Base-by-base conservation (phyloP, 1,140 invertebrate species). In the Streblospio benedicti region DNA sequence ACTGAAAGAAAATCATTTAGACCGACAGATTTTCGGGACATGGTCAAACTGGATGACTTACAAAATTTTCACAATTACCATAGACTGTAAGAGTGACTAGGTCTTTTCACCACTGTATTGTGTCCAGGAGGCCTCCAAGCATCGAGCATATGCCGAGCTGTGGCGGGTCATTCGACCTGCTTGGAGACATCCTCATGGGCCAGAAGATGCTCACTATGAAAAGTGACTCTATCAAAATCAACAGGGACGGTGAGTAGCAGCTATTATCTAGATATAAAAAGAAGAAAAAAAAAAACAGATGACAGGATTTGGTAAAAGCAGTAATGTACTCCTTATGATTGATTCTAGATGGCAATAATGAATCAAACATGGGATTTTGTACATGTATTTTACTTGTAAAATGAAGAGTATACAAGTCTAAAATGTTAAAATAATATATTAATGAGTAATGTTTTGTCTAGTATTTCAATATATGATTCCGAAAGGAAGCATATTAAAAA, bases 171-270 rank as follows among this genome's bases (percentile, higher is more conserved):
- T 62, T 72, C 16, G 86, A 89, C 74, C 66, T 93, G 0, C 71
- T 93, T 0, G 84, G 83, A 9, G 84, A 79, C 61, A 91, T 93
- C 60, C 79, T 93, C 65, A 81, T 83, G 52, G 83, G 82, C 60
- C 89, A 91, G 75, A 82, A 85, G 58, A 75, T 85, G n/a, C 83
- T 89, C 70, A 84, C 87, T 68, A 84, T 85, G 0, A 85, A 83
- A 55, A 82, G 83, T 58, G 72, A 80, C 9, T 73, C 83, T 12
- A 75, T 88, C 2, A 83, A 79, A 0, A 72, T 88, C 0, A 79
- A 83, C 12, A 75, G 80, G 25, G 82, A 87, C 67, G 86, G 86
- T 87, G 12, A 62, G 68, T 50, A 44, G n/a, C n/a, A n/a, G n/a
- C n/a, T 30, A n/a, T 59, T 38, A 30, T 61, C 33, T 41, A 45